A percentile compares a stretch with the other conserved stretches of the same genome.
Evolutionary conservation across 2,797 vertebrate species (phyloP).

Genomic region (Heliangelus exortis): DNA sequence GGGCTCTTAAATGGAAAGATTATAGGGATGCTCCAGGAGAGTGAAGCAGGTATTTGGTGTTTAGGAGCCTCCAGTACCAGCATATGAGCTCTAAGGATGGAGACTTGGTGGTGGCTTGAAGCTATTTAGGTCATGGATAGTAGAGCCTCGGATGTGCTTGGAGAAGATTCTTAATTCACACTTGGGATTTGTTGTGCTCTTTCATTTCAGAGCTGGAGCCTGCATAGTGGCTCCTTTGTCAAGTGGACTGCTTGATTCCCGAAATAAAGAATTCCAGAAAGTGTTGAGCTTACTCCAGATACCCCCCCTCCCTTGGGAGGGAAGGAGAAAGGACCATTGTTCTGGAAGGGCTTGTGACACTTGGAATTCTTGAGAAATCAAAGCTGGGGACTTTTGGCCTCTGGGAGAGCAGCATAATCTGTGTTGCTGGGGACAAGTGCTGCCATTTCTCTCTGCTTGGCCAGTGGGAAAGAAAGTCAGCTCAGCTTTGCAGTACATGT

Average conservation of each 20-base stretch:
- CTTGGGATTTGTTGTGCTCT: background rate
- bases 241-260: background rate
- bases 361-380: background rate
- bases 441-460: background rate
- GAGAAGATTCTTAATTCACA: background rate
- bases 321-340: background rate
- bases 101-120: background rate
- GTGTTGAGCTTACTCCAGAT: fast-evolving
- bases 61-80: background rate
- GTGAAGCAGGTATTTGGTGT: background rate
- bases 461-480: background rate
- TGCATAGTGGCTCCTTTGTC: background rate
- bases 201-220: background rate
- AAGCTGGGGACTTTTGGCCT: background rate
- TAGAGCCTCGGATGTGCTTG: background rate
- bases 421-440: fast-evolving
- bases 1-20: background rate
- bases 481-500: fast-evolving
- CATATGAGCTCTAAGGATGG: background rate
- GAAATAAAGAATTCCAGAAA: background rate
- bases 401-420: background rate
- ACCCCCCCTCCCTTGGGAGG: background rate
- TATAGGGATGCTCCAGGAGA: background rate
- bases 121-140: background rate
- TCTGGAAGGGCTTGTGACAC: background rate